phyloP scores from a whole-genome alignment of 2,113 vertebrate genomes.

The Syngnathus typhle region DNA sequence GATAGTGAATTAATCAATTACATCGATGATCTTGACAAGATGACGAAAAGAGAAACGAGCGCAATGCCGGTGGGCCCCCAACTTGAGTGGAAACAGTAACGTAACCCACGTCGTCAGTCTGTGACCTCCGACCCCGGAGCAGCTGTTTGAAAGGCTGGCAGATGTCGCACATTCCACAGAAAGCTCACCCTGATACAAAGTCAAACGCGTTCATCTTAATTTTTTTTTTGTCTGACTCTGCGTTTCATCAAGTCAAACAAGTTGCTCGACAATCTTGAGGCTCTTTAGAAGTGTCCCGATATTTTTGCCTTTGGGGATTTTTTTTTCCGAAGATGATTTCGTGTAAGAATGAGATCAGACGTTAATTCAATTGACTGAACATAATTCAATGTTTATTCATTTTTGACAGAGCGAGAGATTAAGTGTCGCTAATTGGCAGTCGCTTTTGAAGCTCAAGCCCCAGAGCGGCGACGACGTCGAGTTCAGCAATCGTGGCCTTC shows the following conservation, averaged over 20 bases:
- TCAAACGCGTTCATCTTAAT: background rate
- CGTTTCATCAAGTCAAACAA: background rate
- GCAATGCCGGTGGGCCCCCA: background rate
- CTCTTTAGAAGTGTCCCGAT: no score
- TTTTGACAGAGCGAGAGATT: slow-evolving; percentile 14
- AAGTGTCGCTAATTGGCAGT: slow-evolving; percentile 38
- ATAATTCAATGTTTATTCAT: slow-evolving; percentile 30
- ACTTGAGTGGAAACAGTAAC: slow-evolving; percentile 26
- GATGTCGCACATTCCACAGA: slow-evolving; percentile 7
- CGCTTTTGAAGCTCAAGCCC: slow-evolving; percentile 19
- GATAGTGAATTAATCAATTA: background rate
- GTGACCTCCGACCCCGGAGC: slow-evolving; percentile 48
- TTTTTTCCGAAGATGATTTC: background rate
- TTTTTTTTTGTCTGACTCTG: background rate
- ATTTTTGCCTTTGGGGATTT: background rate
- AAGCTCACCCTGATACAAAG: background rate
- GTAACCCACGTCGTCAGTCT: slow-evolving; percentile 27
- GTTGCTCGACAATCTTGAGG: background rate
- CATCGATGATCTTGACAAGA: no score
- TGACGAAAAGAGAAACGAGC: background rate
- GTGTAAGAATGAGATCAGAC: slow-evolving; percentile 3
- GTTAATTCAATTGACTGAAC: slow-evolving; percentile 17
- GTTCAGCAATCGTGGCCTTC: slow-evolving; percentile 25
- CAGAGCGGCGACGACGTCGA: slow-evolving; percentile 28
- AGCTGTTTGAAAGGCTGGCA: slow-evolving; percentile 39